Evolutionary conservation across 2,797 vertebrate species (phyloP), one percentile per base, ranked within the genome.

Genomic region (Siniperca obscura): DNA sequence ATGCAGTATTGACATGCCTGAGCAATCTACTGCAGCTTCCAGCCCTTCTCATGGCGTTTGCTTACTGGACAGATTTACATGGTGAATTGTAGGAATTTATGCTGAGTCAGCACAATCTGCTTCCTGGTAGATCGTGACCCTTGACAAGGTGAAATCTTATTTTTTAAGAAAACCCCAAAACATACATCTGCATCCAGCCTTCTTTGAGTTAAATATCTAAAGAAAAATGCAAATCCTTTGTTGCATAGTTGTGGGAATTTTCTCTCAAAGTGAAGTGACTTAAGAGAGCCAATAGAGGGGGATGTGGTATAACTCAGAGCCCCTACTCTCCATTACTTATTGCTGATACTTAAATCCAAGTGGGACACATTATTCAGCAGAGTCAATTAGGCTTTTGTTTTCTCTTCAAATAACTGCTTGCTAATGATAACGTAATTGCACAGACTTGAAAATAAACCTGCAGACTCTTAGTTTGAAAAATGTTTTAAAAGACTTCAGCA

Each of bases 251-350:
- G 0, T 13, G 17, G 42, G 48, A 9, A 0, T 17, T 74, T 42
- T 30, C 21, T 70, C 19, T 50, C 8, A 25, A n/a, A 50, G 38
- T 81, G 81, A 78, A 87, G 38, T 86, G 56, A 56, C 62, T 13
- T 22, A 0, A 61, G 2, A 44, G 2, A n/a, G 60, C 84, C 93
- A 91, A 74, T 50, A 92, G 91, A 89, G 88, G 91, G 91, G 3
- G 89, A 11, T 83, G 86, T 90, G 87, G 89, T 72, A 79, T 78
- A 80, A 87, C 25, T 46, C 4, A 65, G 36, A 65, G 64, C n/a
- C 7, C 4, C n/a, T 5, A n/a, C 4, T 36, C 12, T 59, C 27
- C 4, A 48, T 21, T 14, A 59, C 53, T 65, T 46, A 46, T 14
- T 62, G 64, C 59, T 83, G 55, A 69, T 36, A 42, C 70, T 74